A percentile compares a stretch with the other conserved stretches of the same genome.
Evolutionary conservation across 2,113 vertebrate genomes (phyloP).

Genomic region (Corythoichthys intestinalis): DNA sequence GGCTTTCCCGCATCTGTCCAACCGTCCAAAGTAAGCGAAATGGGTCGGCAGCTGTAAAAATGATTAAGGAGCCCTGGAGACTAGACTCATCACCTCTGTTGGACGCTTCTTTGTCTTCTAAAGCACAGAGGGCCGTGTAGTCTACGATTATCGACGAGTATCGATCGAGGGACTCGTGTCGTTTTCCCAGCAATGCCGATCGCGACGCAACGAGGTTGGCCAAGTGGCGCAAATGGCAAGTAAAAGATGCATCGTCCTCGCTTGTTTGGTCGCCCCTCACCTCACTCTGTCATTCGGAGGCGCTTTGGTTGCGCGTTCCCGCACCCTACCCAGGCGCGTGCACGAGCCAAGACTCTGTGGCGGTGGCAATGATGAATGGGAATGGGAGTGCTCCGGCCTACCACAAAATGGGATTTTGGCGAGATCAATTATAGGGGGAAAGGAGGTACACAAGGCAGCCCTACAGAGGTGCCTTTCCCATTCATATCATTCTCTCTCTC

Average conservation of each 20-base stretch:
- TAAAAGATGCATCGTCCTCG: neutral
- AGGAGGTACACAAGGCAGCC: slow-evolving; percentile 9
- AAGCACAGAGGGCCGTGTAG: neutral
- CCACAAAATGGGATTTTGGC: slow-evolving; percentile 47
- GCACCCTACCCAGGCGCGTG: slow-evolving; percentile 39
- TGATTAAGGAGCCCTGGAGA: neutral
- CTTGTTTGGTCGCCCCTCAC: neutral
- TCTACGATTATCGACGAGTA: slow-evolving; percentile 16
- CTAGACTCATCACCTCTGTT: slow-evolving; percentile 31
- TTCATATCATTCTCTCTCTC: neutral
- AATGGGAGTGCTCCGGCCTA: slow-evolving; percentile 50
- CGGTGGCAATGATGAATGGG: slow-evolving; percentile 37
- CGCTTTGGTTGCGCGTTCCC: slow-evolving; percentile 57
- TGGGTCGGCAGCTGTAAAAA: slow-evolving; percentile 2
- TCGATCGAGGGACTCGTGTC: slow-evolving; percentile 1
- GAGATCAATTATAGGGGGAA: slow-evolving; percentile 62
- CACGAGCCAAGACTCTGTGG: slow-evolving; percentile 46
- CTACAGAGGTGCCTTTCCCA: no score
- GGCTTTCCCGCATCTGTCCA: slow-evolving; percentile 35
- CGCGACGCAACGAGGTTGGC: neutral
- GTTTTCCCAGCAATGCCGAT: neutral
- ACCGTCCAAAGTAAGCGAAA: slow-evolving; percentile 37
- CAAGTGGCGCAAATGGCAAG: neutral
- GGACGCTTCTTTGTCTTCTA: slow-evolving; percentile 50
- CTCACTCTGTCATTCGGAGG: neutral